Evolutionary conservation across 2,888 invertebrate species (phyloP), one percentile per base, ranked within the genome.

Genomic region (Apamea epomidion): DNA sequence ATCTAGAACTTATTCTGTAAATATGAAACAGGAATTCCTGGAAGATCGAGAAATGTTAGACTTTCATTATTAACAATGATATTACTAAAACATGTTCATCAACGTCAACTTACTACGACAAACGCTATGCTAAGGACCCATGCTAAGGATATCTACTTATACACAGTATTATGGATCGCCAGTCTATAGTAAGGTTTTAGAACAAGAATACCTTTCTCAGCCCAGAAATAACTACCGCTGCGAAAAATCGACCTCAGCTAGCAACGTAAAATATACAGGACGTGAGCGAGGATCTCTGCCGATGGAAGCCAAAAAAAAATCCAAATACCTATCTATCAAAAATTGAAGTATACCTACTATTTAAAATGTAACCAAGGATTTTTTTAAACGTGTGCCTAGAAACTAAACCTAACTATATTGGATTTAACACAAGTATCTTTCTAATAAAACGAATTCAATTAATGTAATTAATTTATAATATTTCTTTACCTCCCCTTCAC

Each of bases 1-100:
- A 81, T 62, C 72, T 18, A 79, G 58, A 71, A 71, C 84, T 0
- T 80, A 68, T 21, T 21, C 80, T 69, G 42, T 84, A 8, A 73
- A 83, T 45, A 69, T 70, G 21, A 79, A 85, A 58, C 51, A 64
- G 72, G 65, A 48, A 54, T 45, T 62, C 42, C 29, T 72, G 32
- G 74, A 81, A 48, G 74, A 74, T 51, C 65, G 62, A 48, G 85
- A 78, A 25, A 70, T 76, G 32, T 7, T 74, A 45, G 70, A 78
- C 14, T 29, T 78, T 62, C 60, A 75, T 65, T 64, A 77, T 45
- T 72, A 51, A 71, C 67, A 60, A 62, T 25, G 48, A 18, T 60
- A 51, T 67, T 65, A 78, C 37, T 73, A 18, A 42, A 74, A 75
- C 16, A 54, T 70, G n/a, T 74, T 70, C 7, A 48, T 18, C 51